Percentiles rank a stretch among this genome's conserved stretches.
Conservation (phyloP, 2,888 invertebrate species). For the Branchellion lobata region DNA sequence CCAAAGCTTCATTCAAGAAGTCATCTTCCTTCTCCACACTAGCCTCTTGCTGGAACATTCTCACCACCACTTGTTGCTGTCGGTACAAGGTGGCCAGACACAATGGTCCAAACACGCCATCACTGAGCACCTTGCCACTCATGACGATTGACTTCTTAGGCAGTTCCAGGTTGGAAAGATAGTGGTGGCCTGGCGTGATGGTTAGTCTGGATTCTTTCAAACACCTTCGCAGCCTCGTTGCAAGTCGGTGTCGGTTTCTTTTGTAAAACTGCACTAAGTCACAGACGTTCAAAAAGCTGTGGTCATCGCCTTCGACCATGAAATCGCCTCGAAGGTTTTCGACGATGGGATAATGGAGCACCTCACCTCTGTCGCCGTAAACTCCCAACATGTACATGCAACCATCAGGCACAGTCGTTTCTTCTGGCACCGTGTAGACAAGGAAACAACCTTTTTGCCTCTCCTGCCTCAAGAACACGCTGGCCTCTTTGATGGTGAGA, state of each 20-base stretch:
- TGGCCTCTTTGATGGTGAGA: conserved; percentile 51
- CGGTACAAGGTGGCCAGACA: conserved; percentile 50
- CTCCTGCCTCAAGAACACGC: conserved; percentile 50
- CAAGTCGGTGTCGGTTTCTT: conserved; percentile 50
- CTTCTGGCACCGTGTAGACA: conserved; percentile 49
- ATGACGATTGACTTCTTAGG: conserved; percentile 46
- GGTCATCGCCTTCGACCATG: conserved; percentile 53
- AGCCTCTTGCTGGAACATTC: conserved; percentile 51
- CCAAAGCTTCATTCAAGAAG: conserved; percentile 52
- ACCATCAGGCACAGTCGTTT: not conserved
- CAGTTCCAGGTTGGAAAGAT: conserved; percentile 49
- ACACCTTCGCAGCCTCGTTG: conserved; percentile 49
- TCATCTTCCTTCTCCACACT: conserved; percentile 52
- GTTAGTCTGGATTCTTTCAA: conserved; percentile 50
- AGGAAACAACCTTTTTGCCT: conserved; percentile 53
- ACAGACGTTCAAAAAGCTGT: conserved; percentile 51
- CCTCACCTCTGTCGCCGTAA: conserved; percentile 48
- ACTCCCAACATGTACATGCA: conserved; percentile 50
- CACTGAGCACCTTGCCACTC: conserved; percentile 50
- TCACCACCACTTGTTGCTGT: conserved; percentile 50
- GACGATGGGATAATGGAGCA: conserved; percentile 52
- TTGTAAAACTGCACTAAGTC: conserved; percentile 52
- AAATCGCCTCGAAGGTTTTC: conserved; percentile 52
- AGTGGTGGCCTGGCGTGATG: conserved; percentile 52
- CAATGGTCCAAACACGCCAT: conserved; percentile 51